Conservation (phyloP, 2,888 invertebrate genomes). For the Rotaria macrura region DNA sequence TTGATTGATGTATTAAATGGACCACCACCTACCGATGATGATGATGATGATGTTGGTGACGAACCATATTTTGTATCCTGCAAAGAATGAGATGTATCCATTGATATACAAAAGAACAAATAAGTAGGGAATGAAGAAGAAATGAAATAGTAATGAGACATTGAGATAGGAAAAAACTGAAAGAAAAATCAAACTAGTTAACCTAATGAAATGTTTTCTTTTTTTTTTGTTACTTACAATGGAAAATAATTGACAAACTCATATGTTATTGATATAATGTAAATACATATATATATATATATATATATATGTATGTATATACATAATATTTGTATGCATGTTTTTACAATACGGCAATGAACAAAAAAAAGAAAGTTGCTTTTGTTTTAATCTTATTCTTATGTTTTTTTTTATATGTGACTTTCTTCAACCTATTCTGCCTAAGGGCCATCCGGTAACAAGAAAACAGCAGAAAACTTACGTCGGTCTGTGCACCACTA, state of each 20-base stretch:
- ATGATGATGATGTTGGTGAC: conserved; percentile 17
- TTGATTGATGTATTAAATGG: background rate
- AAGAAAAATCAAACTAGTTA: background rate
- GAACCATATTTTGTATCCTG: conserved; percentile 22
- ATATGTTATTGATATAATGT: background rate
- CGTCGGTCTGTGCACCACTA: background rate
- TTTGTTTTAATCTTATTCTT: background rate
- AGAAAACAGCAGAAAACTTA: conserved; percentile 6
- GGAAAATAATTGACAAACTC: background rate
- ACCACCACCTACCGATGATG: background rate
- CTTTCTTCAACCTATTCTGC: background rate
- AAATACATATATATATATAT: no score
- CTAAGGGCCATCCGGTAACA: background rate
- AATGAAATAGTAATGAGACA: background rate
- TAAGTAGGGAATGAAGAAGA: background rate
- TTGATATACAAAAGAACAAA: background rate
- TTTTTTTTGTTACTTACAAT: background rate
- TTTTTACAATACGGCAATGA: background rate
- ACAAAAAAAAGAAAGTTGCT: background rate
- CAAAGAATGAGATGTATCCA: background rate
- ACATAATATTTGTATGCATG: background rate
- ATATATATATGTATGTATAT: no score
- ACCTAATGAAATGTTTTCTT: background rate
- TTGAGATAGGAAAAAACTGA: background rate
- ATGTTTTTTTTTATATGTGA: background rate